A percentile compares a stretch with the other conserved stretches of the same genome.
Conservation (phyloP, 2,113 vertebrate species). For the Mobula hypostoma region DNA sequence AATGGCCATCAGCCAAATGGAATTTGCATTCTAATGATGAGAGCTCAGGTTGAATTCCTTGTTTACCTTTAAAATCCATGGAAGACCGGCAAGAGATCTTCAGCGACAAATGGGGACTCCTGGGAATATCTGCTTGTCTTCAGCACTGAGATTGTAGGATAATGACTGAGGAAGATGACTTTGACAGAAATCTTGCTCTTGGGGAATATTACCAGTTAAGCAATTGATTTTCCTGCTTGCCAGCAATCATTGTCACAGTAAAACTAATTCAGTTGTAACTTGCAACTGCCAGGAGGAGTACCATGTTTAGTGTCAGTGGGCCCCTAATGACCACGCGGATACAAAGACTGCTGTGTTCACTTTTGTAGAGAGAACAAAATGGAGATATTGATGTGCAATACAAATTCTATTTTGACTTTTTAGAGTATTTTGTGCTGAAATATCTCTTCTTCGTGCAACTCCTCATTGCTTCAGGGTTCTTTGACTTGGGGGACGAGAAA, state of each 20-base stretch:
- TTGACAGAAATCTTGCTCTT: slow-evolving; percentile 30
- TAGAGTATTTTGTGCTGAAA: not conserved
- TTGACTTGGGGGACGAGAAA: not conserved
- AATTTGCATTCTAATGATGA: not conserved
- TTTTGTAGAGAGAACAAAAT: not conserved
- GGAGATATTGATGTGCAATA: not conserved
- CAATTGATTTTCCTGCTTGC: slow-evolving; percentile 23
- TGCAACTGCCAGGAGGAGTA: slow-evolving; percentile 20
- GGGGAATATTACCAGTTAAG: slow-evolving; percentile 30
- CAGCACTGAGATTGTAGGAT: not conserved
- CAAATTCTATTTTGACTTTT: not conserved
- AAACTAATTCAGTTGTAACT: slow-evolving; percentile 19
- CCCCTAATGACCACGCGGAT: slow-evolving; percentile 1
- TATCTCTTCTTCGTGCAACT: not conserved
- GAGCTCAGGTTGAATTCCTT: not conserved
- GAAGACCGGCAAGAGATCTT: not conserved
- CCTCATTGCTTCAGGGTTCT: not conserved
- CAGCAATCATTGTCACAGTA: slow-evolving; percentile 12
- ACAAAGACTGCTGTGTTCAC: slow-evolving; percentile 5
- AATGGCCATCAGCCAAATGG: not conserved
- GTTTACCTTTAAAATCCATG: not conserved
- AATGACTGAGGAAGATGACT: slow-evolving; percentile 15
- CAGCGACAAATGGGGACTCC: not conserved
- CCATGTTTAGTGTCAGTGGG: not conserved
- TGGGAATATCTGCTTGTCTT: not conserved